These are phyloP conservation scores for Zosterops hypoxanthus DNA, from an alignment of 2,113 vertebrate species.

Conservation along the genomic window DNA sequence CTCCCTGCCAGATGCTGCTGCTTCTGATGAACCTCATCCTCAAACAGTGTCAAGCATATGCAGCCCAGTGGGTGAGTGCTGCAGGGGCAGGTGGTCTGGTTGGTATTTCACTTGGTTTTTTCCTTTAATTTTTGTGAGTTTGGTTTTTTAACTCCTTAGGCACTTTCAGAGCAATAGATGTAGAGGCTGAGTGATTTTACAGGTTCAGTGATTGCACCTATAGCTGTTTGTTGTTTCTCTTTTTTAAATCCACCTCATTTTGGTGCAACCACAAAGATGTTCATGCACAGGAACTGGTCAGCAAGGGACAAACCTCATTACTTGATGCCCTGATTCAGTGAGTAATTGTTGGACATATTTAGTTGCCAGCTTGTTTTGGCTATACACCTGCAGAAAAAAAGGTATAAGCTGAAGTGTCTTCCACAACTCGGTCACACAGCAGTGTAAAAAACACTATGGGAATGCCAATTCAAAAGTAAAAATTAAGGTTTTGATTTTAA, in stretches of 20 bases:
- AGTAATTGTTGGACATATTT: neutral
- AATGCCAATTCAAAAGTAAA: neutral
- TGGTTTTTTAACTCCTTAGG: neutral
- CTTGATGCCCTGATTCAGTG: neutral
- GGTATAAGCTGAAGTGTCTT: neutral
- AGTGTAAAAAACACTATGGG: neutral
- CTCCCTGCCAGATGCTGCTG: neutral
- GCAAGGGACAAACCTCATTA: neutral
- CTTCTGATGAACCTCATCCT: neutral
- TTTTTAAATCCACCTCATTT: neutral
- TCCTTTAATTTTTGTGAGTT: neutral
- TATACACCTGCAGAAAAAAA: neutral
- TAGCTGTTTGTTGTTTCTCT: neutral
- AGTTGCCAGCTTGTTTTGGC: neutral
- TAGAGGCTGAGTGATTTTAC: neutral
- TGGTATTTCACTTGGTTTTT: neutral
- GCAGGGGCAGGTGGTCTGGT: neutral
- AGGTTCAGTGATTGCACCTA: neutral
- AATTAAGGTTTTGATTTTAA: constrained; percentile 14
- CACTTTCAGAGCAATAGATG: neutral
- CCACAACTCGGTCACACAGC: neutral
- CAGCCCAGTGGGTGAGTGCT: neutral
- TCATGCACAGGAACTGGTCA: neutral
- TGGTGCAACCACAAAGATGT: neutral
- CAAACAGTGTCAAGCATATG: neutral